Percentiles rank a stretch among this genome's conserved stretches.
Evolutionary conservation across 2,888 invertebrate species (phyloP).

Genomic region (Nyleta sp.): DNA sequence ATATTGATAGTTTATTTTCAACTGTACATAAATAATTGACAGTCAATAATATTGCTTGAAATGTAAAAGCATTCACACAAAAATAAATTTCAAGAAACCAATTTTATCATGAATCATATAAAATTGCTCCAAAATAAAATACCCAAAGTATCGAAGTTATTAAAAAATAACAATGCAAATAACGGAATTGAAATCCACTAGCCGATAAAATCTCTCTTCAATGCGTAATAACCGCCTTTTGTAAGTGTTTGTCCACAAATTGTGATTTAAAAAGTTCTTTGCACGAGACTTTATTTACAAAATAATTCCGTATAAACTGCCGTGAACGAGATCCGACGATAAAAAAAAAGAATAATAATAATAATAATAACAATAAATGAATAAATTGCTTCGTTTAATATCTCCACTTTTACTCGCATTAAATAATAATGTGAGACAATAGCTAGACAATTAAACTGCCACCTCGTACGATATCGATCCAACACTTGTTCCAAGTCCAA

Average conservation of each 20-base stretch:
- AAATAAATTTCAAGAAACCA: too few relatives aligned
- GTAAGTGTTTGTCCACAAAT: neutral
- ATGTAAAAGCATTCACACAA: too few relatives aligned
- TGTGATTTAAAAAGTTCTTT: slow-evolving; percentile 16
- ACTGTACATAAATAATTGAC: too few relatives aligned
- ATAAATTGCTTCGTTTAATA: slow-evolving; percentile 28
- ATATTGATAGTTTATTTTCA: too few relatives aligned
- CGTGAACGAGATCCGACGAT: slow-evolving; percentile 17
- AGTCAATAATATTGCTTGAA: too few relatives aligned
- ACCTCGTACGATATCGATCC: neutral
- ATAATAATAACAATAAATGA: too few relatives aligned
- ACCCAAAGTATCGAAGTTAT: too few relatives aligned
- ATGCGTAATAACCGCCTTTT: neutral
- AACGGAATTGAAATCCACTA: slow-evolving; percentile 9
- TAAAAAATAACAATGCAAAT: too few relatives aligned
- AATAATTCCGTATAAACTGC: neutral
- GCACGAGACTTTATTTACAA: slow-evolving; percentile 38
- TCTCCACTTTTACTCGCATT: slow-evolving; percentile 41
- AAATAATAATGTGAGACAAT: slow-evolving; percentile 36
- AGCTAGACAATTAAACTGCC: slow-evolving; percentile 30
- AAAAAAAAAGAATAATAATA: too few relatives aligned
- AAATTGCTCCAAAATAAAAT: too few relatives aligned
- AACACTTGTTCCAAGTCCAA: slow-evolving; percentile 19
- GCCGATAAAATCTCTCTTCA: slow-evolving; percentile 11
- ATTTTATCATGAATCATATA: too few relatives aligned